A percentile compares a stretch with the other conserved stretches of the same genome.
phyloP scores from a whole-genome alignment of 1,140 invertebrate species.

The Bombus waltoni region DNA sequence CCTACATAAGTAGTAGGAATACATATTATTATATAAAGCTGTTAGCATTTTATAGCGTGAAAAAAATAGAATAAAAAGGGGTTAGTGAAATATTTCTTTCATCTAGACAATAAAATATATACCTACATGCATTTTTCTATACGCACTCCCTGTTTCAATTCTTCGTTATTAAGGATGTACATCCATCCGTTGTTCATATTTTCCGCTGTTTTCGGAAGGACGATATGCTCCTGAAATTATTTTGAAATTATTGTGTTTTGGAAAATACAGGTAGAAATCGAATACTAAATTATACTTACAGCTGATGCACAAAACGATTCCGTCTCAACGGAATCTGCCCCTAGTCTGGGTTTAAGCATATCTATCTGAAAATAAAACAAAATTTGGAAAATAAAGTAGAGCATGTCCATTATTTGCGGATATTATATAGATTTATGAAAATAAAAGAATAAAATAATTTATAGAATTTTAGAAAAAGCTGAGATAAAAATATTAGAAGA shows the following conservation, averaged over 20 bases:
- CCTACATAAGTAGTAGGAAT: too few relatives aligned
- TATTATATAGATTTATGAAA: neutral
- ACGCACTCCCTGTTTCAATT: conserved; percentile 83
- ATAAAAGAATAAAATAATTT: too few relatives aligned
- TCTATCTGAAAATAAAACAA: neutral
- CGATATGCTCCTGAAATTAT: conserved; percentile 74
- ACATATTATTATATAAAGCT: neutral
- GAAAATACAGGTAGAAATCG: neutral
- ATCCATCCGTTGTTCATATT: conserved; percentile 82
- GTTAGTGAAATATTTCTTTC: neutral
- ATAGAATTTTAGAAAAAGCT: too few relatives aligned
- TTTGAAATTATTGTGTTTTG: neutral
- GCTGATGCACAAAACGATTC: conserved; percentile 12
- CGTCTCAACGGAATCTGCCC: neutral
- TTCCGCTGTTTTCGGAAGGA: conserved; percentile 79
- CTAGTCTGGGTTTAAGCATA: neutral
- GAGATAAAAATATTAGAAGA: too few relatives aligned
- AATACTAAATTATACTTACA: neutral
- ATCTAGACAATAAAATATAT: neutral
- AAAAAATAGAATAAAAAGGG: too few relatives aligned
- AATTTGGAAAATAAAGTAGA: neutral
- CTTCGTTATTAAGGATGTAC: conserved; percentile 83
- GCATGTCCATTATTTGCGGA: neutral
- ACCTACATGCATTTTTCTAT: conserved; percentile 83
- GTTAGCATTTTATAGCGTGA: neutral